These are phyloP conservation scores for Neotragus moschatus DNA, from an alignment of 2,113 vertebrate species.

Conservation along the genomic window DNA sequence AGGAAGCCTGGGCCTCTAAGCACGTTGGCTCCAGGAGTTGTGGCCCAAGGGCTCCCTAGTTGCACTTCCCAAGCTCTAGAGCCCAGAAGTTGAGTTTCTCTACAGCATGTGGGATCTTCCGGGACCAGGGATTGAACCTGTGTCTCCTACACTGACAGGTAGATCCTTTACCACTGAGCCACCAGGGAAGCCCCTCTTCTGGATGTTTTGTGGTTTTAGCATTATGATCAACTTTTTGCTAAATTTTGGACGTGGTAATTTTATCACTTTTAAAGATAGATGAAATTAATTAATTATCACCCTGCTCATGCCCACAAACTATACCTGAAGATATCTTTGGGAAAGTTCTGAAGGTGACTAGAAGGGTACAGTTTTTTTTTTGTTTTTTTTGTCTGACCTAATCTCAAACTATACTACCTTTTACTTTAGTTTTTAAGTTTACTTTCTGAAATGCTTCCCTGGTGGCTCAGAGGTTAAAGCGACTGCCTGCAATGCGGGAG, in stretches of 20 bases:
- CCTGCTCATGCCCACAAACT: background rate
- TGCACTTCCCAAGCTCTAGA: background rate
- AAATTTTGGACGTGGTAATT: background rate
- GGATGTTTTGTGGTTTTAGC: background rate
- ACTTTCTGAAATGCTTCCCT: background rate
- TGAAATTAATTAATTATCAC: background rate
- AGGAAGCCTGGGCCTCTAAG: background rate
- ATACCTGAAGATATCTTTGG: background rate
- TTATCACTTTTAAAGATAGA: background rate
- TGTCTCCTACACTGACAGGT: background rate
- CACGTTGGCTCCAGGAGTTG: fast-evolving
- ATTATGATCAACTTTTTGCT: background rate
- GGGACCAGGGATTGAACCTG: background rate
- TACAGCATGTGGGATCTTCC: background rate
- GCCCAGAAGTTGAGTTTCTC: background rate
- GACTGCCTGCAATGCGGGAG: too few species aligned
- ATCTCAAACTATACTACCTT: background rate
- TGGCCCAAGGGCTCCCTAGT: background rate
- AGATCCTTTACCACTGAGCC: background rate
- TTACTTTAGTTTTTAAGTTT: background rate
- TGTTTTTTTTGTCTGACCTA: background rate
- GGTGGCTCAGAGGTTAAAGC: too few species aligned
- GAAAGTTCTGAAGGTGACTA: background rate
- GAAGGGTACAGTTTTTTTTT: fast-evolving
- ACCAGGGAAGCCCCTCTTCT: background rate